Evolutionary conservation across 37 sponge, comb jelly and placozoan genomes (phyloP).

Genomic region (Theonella swinhoei): DNA sequence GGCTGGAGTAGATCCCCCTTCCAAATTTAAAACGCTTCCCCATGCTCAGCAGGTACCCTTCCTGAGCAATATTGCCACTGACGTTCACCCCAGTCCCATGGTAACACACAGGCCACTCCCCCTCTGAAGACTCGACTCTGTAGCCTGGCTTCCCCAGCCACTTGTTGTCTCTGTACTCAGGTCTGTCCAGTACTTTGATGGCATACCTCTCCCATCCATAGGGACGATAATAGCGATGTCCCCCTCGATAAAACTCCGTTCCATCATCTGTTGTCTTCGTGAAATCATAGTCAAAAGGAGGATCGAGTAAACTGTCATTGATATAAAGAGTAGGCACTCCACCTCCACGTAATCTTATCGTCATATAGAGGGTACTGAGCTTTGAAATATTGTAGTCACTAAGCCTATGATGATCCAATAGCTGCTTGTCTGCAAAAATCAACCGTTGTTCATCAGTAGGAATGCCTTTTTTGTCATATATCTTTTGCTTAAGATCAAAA

Average conservation of each 20-base stretch:
- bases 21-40: neutral
- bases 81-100: neutral
- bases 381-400: conserved; percentile 99
- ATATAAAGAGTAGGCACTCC: neutral
- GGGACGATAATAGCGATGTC: neutral
- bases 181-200: neutral
- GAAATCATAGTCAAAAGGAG: neutral
- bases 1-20: neutral
- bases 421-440: conserved; percentile 98
- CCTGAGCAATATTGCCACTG: neutral
- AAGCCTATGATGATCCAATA: conserved; percentile 96
- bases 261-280: neutral
- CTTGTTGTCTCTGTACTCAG: neutral
- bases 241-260: neutral
- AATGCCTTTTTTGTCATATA: conserved; percentile 98
- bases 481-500: conserved; percentile 95
- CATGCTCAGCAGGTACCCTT: neutral
- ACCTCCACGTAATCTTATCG: neutral
- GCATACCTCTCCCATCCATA: conserved; percentile 1
- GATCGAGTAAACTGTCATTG: neutral
- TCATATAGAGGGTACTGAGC: conserved; percentile 93
- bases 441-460: conserved; percentile 98
- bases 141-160: neutral
- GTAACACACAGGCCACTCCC: neutral
- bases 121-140: neutral